Conservation (phyloP, 2,113 vertebrate genomes). For the Falcunculus frontatus region DNA sequence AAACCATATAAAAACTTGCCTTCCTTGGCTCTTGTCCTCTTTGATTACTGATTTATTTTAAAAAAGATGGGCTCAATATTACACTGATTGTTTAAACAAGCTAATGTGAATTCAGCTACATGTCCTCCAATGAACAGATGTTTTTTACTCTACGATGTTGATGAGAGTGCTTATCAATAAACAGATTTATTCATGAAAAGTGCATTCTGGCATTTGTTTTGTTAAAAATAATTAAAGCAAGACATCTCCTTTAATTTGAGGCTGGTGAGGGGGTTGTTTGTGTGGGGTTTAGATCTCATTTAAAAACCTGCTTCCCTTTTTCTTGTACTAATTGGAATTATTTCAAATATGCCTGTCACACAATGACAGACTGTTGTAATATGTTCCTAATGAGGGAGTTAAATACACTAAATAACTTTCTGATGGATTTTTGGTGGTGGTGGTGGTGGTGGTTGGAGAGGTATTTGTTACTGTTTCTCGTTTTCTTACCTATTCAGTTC, state of each 20-base stretch:
- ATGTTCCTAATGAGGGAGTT: neutral
- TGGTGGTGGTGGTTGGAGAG: neutral
- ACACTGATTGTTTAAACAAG: conserved; percentile 12
- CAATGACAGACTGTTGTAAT: neutral
- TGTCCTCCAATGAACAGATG: neutral
- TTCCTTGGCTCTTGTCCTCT: neutral
- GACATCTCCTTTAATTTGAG: neutral
- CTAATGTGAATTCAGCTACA: conserved; percentile 46
- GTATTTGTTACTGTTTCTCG: neutral
- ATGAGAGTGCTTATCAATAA: conserved; percentile 42
- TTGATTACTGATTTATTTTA: neutral
- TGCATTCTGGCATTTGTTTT: conserved; percentile 31
- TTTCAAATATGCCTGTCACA: neutral
- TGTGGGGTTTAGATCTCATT: neutral
- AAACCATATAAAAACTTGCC: neutral
- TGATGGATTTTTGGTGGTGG: neutral
- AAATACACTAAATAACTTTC: neutral
- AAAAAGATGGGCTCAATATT: neutral
- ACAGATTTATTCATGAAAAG: conserved; percentile 42
- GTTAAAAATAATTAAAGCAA: conserved; percentile 30
- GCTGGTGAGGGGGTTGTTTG: neutral
- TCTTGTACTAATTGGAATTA: neutral
- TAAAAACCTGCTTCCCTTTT: neutral
- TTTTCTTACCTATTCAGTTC: neutral
- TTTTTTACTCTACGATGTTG: neutral